phyloP scores from a whole-genome alignment of 2,888 invertebrate genomes.

The Eristalis intricaria region DNA sequence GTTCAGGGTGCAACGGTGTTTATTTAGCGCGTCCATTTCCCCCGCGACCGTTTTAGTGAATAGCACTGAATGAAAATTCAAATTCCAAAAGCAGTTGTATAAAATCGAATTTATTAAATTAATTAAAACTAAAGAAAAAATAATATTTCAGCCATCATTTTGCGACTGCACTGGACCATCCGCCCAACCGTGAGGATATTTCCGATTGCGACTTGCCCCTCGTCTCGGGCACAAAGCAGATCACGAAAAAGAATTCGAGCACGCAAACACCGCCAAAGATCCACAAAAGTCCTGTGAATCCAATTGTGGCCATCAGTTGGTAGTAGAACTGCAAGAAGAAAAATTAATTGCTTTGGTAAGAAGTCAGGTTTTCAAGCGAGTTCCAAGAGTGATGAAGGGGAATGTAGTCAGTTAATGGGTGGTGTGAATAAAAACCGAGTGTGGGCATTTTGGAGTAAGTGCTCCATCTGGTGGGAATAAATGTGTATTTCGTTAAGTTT shows the following conservation, averaged over 20 bases:
- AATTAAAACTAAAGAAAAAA: background rate
- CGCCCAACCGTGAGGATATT: constrained; percentile 58
- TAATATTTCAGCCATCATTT: constrained; percentile 1
- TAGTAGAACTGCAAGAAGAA: constrained; percentile 71
- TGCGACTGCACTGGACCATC: constrained; percentile 12
- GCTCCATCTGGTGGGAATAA: too few relatives aligned
- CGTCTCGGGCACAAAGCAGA: constrained; percentile 77
- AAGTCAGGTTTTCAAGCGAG: too few relatives aligned
- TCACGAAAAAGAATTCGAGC: constrained; percentile 74
- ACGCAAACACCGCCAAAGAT: constrained; percentile 76
- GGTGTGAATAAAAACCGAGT: too few relatives aligned
- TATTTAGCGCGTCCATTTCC: too few relatives aligned
- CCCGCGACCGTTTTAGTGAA: too few relatives aligned
- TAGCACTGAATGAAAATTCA: background rate
- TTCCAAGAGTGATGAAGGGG: too few relatives aligned
- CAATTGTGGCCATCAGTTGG: constrained; percentile 73
- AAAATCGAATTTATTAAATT: constrained; percentile 2
- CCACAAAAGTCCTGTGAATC: constrained; percentile 74
- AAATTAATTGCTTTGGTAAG: background rate
- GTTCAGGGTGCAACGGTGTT: too few relatives aligned
- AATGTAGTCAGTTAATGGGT: too few relatives aligned
- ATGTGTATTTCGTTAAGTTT: too few relatives aligned
- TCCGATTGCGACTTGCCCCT: constrained; percentile 75
- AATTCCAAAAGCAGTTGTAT: background rate
- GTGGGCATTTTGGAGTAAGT: too few relatives aligned